These are phyloP conservation scores for Pseudococcus viburni DNA, from an alignment of 2,888 invertebrate species.

Conservation along the genomic window DNA sequence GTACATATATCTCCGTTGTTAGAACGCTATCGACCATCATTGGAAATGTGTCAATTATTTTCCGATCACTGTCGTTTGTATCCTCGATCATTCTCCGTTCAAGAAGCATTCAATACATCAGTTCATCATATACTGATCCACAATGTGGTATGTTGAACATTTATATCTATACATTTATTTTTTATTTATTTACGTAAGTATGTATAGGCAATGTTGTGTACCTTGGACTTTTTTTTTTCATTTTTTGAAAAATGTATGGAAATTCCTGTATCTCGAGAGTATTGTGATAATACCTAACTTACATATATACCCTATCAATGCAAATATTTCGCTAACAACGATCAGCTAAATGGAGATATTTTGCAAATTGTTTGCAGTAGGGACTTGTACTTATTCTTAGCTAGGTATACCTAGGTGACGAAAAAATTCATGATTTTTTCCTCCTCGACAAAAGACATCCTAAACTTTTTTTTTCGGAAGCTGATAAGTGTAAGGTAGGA, in stretches of 20 bases:
- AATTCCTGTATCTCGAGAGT: neutral
- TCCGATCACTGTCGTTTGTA: slow-evolving; percentile 78
- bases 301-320: neutral
- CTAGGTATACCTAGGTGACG: neutral
- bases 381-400: neutral
- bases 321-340: neutral
- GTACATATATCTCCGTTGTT: slow-evolving; percentile 78
- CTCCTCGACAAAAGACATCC: neutral
- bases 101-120: slow-evolving; percentile 81
- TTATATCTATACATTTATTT: neutral
- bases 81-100: slow-evolving; percentile 79
- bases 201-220: neutral
- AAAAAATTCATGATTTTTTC: neutral
- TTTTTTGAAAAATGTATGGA: too few species aligned
- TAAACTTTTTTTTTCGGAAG: neutral
- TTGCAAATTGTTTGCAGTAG: neutral
- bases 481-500: neutral
- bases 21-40: slow-evolving; percentile 77
- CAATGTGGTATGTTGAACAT: slow-evolving; percentile 76
- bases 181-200: neutral
- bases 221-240: too few species aligned
- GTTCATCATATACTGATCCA: slow-evolving; percentile 84
- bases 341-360: neutral
- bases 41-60: slow-evolving; percentile 77
- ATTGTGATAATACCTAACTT: neutral